Conservation (phyloP, 2,113 vertebrate species). For the Pelodiscus sinensis region DNA sequence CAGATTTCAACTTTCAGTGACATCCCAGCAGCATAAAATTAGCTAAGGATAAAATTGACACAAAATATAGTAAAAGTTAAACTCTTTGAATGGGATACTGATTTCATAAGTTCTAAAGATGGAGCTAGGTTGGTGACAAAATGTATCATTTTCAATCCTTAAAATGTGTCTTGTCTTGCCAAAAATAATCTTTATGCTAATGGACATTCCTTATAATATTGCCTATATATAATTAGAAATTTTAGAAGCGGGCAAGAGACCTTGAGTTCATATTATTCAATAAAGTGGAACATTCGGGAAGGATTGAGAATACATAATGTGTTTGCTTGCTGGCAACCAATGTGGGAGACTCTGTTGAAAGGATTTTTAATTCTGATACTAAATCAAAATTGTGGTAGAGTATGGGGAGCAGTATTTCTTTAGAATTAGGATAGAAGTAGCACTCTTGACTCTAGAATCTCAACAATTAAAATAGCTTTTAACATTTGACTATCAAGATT, state of each 20-base stretch:
- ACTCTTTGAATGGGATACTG: background rate
- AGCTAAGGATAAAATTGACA: constrained; percentile 1
- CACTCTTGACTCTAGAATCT: background rate
- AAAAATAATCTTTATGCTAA: constrained; percentile 67
- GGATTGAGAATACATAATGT: background rate
- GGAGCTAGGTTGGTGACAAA: background rate
- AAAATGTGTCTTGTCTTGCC: constrained; percentile 13
- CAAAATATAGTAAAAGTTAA: background rate
- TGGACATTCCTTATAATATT: constrained; percentile 32
- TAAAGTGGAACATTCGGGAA: background rate
- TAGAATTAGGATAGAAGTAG: background rate
- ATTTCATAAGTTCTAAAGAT: constrained; percentile 7
- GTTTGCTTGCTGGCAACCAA: background rate
- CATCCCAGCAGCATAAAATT: constrained; percentile 32
- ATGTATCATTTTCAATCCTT: background rate
- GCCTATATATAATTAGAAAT: constrained; percentile 56
- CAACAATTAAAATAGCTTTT: background rate
- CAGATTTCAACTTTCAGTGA: constrained; percentile 9
- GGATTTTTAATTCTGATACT: constrained; percentile 24
- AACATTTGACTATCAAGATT: background rate
- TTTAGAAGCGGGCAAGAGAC: background rate
- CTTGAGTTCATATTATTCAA: constrained; percentile 43
- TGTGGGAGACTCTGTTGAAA: constrained; percentile 1
- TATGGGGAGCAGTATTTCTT: background rate
- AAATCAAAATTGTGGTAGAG: background rate